These are phyloP conservation scores for Megalopta genalis DNA, from an alignment of 1,140 invertebrate genomes.

Conservation along the genomic window DNA sequence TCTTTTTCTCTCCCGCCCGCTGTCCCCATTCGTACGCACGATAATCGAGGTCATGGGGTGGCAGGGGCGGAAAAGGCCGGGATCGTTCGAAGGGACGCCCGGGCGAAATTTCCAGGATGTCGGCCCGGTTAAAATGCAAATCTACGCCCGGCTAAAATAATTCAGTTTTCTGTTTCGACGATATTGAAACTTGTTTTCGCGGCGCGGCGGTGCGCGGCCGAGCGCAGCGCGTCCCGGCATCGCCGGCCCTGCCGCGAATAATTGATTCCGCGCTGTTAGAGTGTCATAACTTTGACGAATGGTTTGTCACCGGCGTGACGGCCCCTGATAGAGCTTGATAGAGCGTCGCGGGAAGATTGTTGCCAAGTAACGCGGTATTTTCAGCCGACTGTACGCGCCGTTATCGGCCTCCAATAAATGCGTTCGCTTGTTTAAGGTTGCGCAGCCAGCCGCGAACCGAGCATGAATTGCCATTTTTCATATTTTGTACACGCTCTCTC, in stretches of 20 bases:
- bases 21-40: neutral
- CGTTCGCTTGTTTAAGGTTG: too few relatives aligned
- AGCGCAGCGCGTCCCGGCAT: neutral
- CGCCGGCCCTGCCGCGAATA: neutral
- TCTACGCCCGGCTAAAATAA: conserved; percentile 20
- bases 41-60: conserved; percentile 20
- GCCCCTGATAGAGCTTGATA: neutral
- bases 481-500: too few relatives aligned
- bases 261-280: conserved; percentile 23
- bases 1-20: too few relatives aligned
- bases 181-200: conserved; percentile 32
- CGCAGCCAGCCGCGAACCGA: too few relatives aligned
- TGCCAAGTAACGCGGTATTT: neutral
- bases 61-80: neutral
- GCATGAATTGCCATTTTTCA: too few relatives aligned
- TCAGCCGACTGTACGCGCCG: neutral
- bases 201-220: neutral
- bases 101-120: conserved; percentile 16
- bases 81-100: neutral
- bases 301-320: neutral
- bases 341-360: neutral
- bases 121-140: conserved; percentile 17
- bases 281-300: conserved; percentile 32
- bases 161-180: conserved; percentile 30
- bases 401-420: too few relatives aligned